Percentiles rank a stretch among this genome's conserved stretches.
These are phyloP conservation scores for Garra rufa DNA, from an alignment of 2,113 vertebrate genomes.

Conservation along the genomic window DNA sequence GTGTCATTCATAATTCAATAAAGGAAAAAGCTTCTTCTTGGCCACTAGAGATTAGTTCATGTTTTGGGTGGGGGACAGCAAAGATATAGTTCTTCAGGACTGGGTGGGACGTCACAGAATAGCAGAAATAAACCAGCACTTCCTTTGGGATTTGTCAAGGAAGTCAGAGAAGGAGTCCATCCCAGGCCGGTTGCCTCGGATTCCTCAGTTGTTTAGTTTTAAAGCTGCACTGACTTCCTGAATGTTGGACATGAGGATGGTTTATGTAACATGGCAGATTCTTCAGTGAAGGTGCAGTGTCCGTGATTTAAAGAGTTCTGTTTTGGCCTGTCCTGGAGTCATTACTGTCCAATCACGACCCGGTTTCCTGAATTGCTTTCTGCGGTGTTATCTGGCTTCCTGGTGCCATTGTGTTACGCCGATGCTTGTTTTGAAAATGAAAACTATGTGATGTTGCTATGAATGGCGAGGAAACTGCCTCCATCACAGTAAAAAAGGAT, in stretches of 20 bases:
- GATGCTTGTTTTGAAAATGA: background rate
- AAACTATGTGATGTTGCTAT: slow-evolving; percentile 2
- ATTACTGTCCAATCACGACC: slow-evolving; percentile 6
- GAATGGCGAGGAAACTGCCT: background rate
- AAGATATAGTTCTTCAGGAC: slow-evolving; percentile 33
- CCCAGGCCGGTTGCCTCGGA: slow-evolving; percentile 16
- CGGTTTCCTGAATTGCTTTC: slow-evolving; percentile 68
- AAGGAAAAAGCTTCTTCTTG: background rate
- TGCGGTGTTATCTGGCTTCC: slow-evolving; percentile 67
- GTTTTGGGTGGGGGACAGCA: slow-evolving; percentile 16
- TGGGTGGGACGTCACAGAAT: slow-evolving; percentile 34
- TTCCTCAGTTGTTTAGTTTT: slow-evolving; percentile 29
- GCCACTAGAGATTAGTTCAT: background rate
- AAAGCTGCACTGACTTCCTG: slow-evolving; percentile 34
- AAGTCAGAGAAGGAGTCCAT: slow-evolving; percentile 34
- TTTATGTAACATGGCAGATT: background rate
- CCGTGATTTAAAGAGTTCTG: background rate
- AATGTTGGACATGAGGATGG: background rate
- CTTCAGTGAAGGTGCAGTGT: slow-evolving; percentile 9
- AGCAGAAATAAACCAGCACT: slow-evolving; percentile 52
- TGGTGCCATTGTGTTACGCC: slow-evolving; percentile 64
- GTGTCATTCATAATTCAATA: background rate
- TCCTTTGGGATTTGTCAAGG: slow-evolving; percentile 54
- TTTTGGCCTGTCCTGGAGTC: background rate
- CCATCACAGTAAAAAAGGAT: background rate